Conservation (phyloP, 2,888 invertebrate genomes). For the Dione vanillae region DNA sequence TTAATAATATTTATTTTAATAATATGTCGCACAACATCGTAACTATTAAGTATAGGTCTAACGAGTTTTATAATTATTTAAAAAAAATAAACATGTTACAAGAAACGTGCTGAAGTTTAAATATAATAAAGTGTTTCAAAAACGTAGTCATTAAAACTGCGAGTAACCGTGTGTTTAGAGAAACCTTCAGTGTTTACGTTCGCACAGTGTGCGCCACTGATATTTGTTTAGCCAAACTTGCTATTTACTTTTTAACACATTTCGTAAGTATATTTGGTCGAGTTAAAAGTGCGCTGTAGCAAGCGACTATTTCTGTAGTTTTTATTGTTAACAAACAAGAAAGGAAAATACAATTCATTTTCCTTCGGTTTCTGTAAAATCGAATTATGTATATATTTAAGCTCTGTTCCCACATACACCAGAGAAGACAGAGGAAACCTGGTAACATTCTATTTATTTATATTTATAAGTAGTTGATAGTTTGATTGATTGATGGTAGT, state of each 20-base stretch:
- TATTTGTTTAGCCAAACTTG: slow-evolving; percentile 47
- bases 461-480: no score
- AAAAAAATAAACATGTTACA: background rate
- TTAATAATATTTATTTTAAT: background rate
- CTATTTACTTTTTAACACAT: slow-evolving; percentile 50
- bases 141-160: slow-evolving; percentile 49
- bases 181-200: slow-evolving; percentile 70
- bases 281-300: slow-evolving; percentile 38
- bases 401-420: no score
- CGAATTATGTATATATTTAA: background rate
- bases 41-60: slow-evolving; percentile 1
- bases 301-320: slow-evolving; percentile 13
- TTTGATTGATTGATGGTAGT: no score
- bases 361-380: background rate
- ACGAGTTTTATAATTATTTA: slow-evolving; percentile 23
- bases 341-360: background rate
- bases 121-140: slow-evolving; percentile 17
- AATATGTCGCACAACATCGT: background rate
- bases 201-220: slow-evolving; percentile 59
- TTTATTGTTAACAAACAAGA: background rate
- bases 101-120: background rate
- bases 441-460: no score
- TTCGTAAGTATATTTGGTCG: slow-evolving; percentile 41
- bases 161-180: slow-evolving; percentile 65
- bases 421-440: no score